phyloP scores from a whole-genome alignment of 2,113 vertebrate genomes.

The Todiramphus saurophagus region DNA sequence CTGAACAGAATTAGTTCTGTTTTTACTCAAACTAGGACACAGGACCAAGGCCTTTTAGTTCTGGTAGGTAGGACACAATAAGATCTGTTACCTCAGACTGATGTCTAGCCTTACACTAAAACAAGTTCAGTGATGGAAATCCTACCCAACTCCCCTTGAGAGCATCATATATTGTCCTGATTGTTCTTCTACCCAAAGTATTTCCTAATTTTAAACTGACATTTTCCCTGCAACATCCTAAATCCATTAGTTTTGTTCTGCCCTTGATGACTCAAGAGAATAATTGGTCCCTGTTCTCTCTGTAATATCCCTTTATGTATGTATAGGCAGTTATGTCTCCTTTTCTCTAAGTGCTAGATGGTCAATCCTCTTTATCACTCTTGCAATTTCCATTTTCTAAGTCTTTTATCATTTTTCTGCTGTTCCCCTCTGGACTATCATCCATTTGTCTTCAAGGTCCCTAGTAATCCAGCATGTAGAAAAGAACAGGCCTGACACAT shows the following conservation, averaged over 20 bases:
- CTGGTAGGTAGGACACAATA: neutral
- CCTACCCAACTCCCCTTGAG: neutral
- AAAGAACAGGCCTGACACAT: neutral
- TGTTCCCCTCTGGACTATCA: neutral
- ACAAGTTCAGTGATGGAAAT: slow-evolving; percentile 9
- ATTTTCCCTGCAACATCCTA: slow-evolving; percentile 30
- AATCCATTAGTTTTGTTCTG: slow-evolving; percentile 48
- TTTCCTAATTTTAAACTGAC: slow-evolving; percentile 40
- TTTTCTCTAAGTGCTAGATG: slow-evolving; percentile 31
- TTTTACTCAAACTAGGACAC: too few relatives aligned
- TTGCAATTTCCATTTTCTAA: slow-evolving; percentile 29
- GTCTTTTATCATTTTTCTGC: slow-evolving; percentile 26
- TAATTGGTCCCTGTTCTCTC: slow-evolving; percentile 43
- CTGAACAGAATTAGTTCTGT: too few relatives aligned
- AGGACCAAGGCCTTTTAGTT: neutral
- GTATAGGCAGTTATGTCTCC: slow-evolving; percentile 38
- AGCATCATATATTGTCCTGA: slow-evolving; percentile 9
- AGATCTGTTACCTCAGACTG: neutral
- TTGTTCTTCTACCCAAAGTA: slow-evolving; percentile 15
- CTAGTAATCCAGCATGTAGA: neutral
- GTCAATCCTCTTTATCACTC: slow-evolving; percentile 50
- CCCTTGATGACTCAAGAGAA: slow-evolving; percentile 34
- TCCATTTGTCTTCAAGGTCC: slow-evolving; percentile 19
- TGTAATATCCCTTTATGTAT: slow-evolving; percentile 49
- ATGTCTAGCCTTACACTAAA: neutral